These are phyloP conservation scores for Ochotona curzoniae DNA, from an alignment of 2,113 vertebrate species.

Conservation along the genomic window DNA sequence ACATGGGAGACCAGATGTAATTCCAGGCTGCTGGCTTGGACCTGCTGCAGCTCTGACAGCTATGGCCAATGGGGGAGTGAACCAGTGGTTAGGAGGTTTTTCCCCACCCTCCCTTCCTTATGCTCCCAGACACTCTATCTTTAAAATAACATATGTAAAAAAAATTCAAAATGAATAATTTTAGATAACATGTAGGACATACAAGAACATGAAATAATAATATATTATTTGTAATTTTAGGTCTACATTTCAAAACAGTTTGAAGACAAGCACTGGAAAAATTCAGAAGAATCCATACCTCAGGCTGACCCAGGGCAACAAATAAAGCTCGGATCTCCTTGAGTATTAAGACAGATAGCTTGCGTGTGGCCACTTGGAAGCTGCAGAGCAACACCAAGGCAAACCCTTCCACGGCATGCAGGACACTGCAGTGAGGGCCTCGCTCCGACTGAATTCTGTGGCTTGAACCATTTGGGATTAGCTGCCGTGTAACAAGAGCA, in stretches of 20 bases:
- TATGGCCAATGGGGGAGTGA: too few relatives aligned
- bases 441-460: constrained; percentile 89
- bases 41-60: too few relatives aligned
- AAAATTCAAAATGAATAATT: background rate
- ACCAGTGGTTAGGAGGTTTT: too few relatives aligned
- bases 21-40: too few relatives aligned
- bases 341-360: constrained; percentile 95
- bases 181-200: background rate
- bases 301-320: constrained; percentile 93
- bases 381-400: constrained; percentile 97
- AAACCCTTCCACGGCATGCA: constrained; percentile 95
- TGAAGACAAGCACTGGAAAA: constrained; percentile 8
- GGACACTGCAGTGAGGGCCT: constrained; percentile 93
- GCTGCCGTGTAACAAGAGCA: constrained; percentile 75
- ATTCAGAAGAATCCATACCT: constrained; percentile 88
- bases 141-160: background rate
- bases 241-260: background rate
- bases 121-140: too few relatives aligned
- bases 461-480: constrained; percentile 89
- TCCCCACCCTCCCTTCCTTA: too few relatives aligned
- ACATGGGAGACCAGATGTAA: too few relatives aligned
- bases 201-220: background rate
- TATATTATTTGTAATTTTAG: constrained; percentile 4
- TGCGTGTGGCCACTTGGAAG: constrained; percentile 96
- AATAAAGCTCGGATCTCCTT: constrained; percentile 96